A percentile compares a stretch with the other conserved stretches of the same genome.
These are phyloP conservation scores for Haliclona indistincta DNA, from an alignment of 37 sponge, comb jelly and placozoan genomes.

Conservation along the genomic window DNA sequence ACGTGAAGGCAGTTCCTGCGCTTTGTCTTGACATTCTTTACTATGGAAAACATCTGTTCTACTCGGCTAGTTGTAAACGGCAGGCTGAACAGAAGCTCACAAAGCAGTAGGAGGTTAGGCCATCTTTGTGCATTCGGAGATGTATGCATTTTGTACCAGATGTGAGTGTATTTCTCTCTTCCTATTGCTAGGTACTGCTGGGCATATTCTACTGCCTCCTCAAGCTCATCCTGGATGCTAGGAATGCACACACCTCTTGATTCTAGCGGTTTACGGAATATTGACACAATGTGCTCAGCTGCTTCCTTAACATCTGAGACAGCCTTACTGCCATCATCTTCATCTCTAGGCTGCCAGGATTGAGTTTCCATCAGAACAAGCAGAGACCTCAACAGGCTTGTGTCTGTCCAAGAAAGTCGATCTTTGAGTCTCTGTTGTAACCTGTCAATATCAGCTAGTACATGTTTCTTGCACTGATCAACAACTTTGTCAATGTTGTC, in stretches of 20 bases:
- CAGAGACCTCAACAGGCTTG: not conserved
- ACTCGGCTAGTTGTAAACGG: slow-evolving; percentile 40
- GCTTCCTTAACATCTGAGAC: not conserved
- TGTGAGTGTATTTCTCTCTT: slow-evolving; percentile 29
- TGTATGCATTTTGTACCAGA: slow-evolving; percentile 53
- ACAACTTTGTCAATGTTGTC: too few species aligned
- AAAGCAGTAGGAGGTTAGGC: slow-evolving; percentile 26
- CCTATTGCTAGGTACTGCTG: slow-evolving; percentile 31
- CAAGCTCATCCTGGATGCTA: slow-evolving; percentile 39
- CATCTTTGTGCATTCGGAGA: slow-evolving; percentile 35
- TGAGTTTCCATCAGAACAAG: slow-evolving; percentile 29
- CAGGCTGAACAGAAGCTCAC: slow-evolving; percentile 34
- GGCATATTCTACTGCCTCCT: slow-evolving; percentile 41
- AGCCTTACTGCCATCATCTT: not conserved
- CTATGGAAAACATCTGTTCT: slow-evolving; percentile 35
- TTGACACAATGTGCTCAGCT: not conserved
- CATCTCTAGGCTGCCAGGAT: not conserved
- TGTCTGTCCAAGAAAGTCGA: slow-evolving; percentile 9
- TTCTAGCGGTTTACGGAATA: slow-evolving; percentile 36
- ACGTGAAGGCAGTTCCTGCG: slow-evolving; percentile 15
- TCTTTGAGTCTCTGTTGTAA: slow-evolving; percentile 8
- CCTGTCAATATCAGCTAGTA: slow-evolving; percentile 13
- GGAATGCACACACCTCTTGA: slow-evolving; percentile 27
- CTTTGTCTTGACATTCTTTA: slow-evolving; percentile 39
- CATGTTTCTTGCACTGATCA: too few species aligned